phyloP scores from a whole-genome alignment of 2,797 vertebrate species.

The Gambelia wislizenii region DNA sequence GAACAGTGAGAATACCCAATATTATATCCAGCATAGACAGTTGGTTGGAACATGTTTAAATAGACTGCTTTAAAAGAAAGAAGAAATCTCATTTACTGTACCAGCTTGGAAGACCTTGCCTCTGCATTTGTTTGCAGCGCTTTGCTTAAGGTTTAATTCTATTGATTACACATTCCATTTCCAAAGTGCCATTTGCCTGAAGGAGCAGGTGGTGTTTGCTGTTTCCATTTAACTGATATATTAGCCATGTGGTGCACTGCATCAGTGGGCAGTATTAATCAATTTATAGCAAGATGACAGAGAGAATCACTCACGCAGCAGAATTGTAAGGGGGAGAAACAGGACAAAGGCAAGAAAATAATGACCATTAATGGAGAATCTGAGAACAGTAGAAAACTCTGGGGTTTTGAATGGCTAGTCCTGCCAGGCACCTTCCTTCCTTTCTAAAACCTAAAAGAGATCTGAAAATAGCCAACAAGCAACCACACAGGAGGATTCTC shows the following conservation, averaged over 20 bases:
- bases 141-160: constrained; percentile 85
- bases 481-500: constrained; percentile 53
- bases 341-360: constrained; percentile 78
- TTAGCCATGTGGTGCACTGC: constrained; percentile 86
- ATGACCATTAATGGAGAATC: constrained; percentile 75
- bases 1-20: constrained; percentile 21
- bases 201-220: constrained; percentile 88
- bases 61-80: constrained; percentile 37
- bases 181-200: constrained; percentile 86
- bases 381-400: constrained; percentile 55
- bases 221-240: constrained; percentile 89
- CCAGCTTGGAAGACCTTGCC: constrained; percentile 75
- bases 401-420: constrained; percentile 64
- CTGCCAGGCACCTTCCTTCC: constrained; percentile 38
- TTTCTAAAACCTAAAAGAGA: constrained; percentile 64
- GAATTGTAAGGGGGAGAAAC: constrained; percentile 77
- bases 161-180: constrained; percentile 89
- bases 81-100: constrained; percentile 62
- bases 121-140: constrained; percentile 78
- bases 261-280: constrained; percentile 85
- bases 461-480: constrained; percentile 51
- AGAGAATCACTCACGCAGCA: constrained; percentile 83
- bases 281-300: constrained; percentile 85
- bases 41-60: constrained; percentile 65
- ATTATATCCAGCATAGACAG: constrained; percentile 48